phyloP scores from a whole-genome alignment of 2,888 invertebrate genomes.

The Marronus borbonicus region DNA sequence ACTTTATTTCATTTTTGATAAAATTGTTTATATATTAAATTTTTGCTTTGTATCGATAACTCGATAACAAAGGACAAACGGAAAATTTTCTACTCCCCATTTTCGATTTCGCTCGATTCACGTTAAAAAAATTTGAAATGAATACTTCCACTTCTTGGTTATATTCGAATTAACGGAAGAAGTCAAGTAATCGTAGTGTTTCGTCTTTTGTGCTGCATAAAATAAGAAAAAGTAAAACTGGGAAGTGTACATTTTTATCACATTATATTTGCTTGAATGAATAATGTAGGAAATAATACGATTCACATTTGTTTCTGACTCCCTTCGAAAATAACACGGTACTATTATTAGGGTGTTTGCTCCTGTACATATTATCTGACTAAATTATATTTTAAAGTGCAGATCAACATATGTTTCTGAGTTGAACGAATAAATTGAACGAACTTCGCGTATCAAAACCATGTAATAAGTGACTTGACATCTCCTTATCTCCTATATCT shows the following conservation, averaged over 20 bases:
- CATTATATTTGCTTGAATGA: constrained; percentile 66
- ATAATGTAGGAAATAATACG: constrained; percentile 65
- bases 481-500: constrained; percentile 43
- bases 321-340: constrained; percentile 55
- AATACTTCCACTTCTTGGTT: no score
- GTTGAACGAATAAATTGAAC: constrained; percentile 15
- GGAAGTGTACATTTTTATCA: constrained; percentile 56
- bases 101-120: no score
- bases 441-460: constrained; percentile 38
- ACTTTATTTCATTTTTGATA: no score
- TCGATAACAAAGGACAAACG: no score
- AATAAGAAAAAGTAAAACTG: constrained; percentile 30
- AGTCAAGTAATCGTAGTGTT: no score
- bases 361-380: constrained; percentile 67
- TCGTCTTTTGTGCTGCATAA: neutral
- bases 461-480: constrained; percentile 47
- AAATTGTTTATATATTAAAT: no score
- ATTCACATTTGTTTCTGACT: constrained; percentile 71
- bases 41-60: no score
- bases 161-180: no score
- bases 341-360: constrained; percentile 64
- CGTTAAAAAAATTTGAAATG: no score
- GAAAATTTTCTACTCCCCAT: no score
- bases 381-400: constrained; percentile 70
- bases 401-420: constrained; percentile 69